A percentile compares a stretch with the other conserved stretches of the same genome.
Conservation (phyloP, 2,797 vertebrate species). For the Pantherophis alleghaniensis region DNA sequence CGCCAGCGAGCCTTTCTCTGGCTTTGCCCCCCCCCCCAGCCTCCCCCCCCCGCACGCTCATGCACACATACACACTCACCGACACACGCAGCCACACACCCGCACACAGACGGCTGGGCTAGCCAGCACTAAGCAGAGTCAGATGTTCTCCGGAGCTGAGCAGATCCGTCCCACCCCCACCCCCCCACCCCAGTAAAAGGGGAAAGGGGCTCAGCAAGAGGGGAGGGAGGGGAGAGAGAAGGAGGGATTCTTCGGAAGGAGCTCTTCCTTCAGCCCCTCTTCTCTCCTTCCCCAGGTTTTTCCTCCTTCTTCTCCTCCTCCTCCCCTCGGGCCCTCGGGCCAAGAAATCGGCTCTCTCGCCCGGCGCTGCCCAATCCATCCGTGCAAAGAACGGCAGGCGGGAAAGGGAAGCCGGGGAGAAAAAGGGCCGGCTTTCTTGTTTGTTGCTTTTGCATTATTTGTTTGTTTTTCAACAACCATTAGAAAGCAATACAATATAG, state of each 20-base stretch:
- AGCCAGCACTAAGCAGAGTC: slow-evolving; percentile 85
- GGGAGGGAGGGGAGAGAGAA: slow-evolving; percentile 41
- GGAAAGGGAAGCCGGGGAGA: slow-evolving; percentile 63
- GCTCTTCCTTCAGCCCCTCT: slow-evolving; percentile 22
- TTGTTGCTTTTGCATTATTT: slow-evolving; percentile 50
- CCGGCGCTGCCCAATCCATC: slow-evolving; percentile 67
- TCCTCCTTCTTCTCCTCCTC: too few relatives aligned
- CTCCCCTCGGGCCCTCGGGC: background rate
- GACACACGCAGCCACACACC: background rate
- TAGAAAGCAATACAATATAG: slow-evolving; percentile 6
- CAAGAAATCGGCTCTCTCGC: slow-evolving; percentile 61
- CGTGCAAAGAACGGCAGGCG: slow-evolving; percentile 74
- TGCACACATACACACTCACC: slow-evolving; percentile 28
- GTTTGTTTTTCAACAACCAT: slow-evolving; percentile 4
- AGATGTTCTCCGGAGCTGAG: slow-evolving; percentile 88
- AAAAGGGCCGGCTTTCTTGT: slow-evolving; percentile 60
- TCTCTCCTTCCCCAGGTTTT: too few relatives aligned
- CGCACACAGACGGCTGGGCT: slow-evolving; percentile 78
- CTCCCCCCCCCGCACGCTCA: slow-evolving; percentile 33
- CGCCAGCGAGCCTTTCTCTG: slow-evolving; percentile 63
- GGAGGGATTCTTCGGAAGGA: slow-evolving; percentile 41
- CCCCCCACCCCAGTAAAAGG: slow-evolving; percentile 75
- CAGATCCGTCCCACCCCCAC: slow-evolving; percentile 73
- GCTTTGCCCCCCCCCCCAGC: slow-evolving; percentile 34
- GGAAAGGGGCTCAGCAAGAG: slow-evolving; percentile 63